A percentile compares a stretch with the other conserved stretches of the same genome.
Conservation (phyloP, 2,888 invertebrate species). For the Drosophila vallismaia region DNA sequence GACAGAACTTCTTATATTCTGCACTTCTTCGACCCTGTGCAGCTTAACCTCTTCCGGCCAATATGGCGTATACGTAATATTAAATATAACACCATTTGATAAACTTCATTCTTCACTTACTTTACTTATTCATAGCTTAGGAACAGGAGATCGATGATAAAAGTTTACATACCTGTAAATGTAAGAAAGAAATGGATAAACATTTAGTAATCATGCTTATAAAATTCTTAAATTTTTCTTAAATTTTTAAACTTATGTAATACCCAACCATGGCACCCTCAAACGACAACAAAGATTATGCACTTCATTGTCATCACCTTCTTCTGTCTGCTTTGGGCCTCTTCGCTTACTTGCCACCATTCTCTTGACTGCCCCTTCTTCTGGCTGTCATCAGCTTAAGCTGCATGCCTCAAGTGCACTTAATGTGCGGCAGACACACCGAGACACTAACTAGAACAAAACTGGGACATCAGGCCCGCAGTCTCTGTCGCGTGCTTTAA, state of each 20-base stretch:
- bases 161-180: slow-evolving; percentile 68
- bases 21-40: slow-evolving; percentile 13
- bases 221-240: background rate
- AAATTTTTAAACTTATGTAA: slow-evolving; percentile 5
- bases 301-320: slow-evolving; percentile 38
- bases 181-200: slow-evolving; percentile 33
- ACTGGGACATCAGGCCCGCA: slow-evolving; percentile 38
- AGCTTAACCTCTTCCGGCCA: slow-evolving; percentile 15
- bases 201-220: too few species aligned
- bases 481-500: slow-evolving; percentile 52
- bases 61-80: slow-evolving; percentile 41
- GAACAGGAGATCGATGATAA: background rate
- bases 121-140: slow-evolving; percentile 16
- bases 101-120: slow-evolving; percentile 50
- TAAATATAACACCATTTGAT: slow-evolving; percentile 18
- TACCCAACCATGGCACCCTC: slow-evolving; percentile 27
- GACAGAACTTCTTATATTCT: slow-evolving; percentile 8
- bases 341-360: background rate
- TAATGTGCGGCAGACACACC: slow-evolving; percentile 56
- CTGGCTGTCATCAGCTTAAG: slow-evolving; percentile 49
- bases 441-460: slow-evolving; percentile 33
- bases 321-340: background rate
- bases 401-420: slow-evolving; percentile 63
- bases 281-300: slow-evolving; percentile 50
- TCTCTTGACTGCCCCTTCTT: background rate